Base-by-base conservation (phyloP, 1,140 invertebrate genomes). In the Tetragonula clypearis region DNA sequence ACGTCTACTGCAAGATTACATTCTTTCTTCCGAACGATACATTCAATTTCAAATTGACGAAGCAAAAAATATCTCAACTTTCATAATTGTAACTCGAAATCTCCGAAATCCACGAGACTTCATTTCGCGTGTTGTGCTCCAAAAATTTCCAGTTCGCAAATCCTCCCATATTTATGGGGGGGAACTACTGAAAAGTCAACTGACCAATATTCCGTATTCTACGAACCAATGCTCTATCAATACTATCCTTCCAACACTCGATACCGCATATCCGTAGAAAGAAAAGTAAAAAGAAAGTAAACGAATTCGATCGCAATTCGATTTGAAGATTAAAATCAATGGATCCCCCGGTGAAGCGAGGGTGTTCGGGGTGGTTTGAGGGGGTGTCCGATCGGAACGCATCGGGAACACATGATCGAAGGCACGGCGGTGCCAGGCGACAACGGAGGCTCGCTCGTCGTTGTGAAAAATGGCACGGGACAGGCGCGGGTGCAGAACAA, bases 381-480 rank as follows among this genome's bases (percentile, higher is more conserved):
- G 30, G 75, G 21, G 35, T 26, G 75, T 41, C 21, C 14, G 72
- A 58, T 76, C 60, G 73, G 56, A 26, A 49, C 41, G 41, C 41
- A 49, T 49, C 62, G n/a, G 30, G 53, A 72, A 55, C 49, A 71
- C 68, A 35, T 35, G 65, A 71, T 78, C 65, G 30, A 82, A 77
- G 73, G n/a, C 65, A 55, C 55, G n/a, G 55, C 21, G 60, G n/a
- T 41, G 73, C 30, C 9, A 26, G 6, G 0, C 49, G 72, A 66
- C 30, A 65, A 17, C 62, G 23, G 60, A 8, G 41, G 62, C 14
- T n/a, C 19, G 35, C 41, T 49, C 41, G 41, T 49, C 41, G 68
- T 71, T 26, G 56, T 84, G 82, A 84, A 84, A 84, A 79, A 84
- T 84, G 66, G 66, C 21, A 69, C 65, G 11, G 35, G 35, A n/a